phyloP scores from a whole-genome alignment of 2,888 invertebrate species.

The Thyatira batis region DNA sequence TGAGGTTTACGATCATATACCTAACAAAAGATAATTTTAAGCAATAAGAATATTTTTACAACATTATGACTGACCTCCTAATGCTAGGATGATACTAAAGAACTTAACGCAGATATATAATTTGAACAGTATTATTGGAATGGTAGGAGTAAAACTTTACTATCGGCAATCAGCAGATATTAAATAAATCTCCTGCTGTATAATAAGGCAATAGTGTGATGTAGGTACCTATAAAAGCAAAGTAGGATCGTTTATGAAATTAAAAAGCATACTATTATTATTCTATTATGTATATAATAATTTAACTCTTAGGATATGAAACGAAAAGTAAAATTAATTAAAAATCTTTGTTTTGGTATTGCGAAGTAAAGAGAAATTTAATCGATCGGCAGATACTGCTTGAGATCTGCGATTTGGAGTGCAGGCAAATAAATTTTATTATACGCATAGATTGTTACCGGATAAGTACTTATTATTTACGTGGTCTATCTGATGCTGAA shows the following conservation, averaged over 20 bases:
- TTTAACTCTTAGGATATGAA: too few species aligned
- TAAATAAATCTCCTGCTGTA: neutral
- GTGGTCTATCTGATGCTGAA: slow-evolving; percentile 43
- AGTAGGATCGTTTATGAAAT: neutral
- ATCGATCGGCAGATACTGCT: neutral
- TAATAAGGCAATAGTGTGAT: neutral
- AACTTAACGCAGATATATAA: neutral
- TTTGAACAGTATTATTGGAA: neutral
- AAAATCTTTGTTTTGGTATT: neutral
- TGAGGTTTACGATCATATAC: too few species aligned
- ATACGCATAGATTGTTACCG: slow-evolving; percentile 30
- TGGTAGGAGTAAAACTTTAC: neutral
- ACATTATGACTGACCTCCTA: neutral
- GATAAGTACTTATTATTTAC: slow-evolving; percentile 45
- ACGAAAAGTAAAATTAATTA: neutral
- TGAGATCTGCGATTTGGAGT: neutral
- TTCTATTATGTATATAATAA: too few species aligned
- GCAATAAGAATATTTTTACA: too few species aligned
- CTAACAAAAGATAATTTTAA: too few species aligned
- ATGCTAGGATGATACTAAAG: neutral
- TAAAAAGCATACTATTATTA: too few species aligned
- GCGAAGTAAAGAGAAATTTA: neutral
- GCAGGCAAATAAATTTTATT: slow-evolving; percentile 31
- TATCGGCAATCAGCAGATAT: neutral
- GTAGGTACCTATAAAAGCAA: neutral